A percentile compares a stretch with the other conserved stretches of the same genome.
phyloP scores from a whole-genome alignment of 92 coral and sea anemone species.

The Porites rus region DNA sequence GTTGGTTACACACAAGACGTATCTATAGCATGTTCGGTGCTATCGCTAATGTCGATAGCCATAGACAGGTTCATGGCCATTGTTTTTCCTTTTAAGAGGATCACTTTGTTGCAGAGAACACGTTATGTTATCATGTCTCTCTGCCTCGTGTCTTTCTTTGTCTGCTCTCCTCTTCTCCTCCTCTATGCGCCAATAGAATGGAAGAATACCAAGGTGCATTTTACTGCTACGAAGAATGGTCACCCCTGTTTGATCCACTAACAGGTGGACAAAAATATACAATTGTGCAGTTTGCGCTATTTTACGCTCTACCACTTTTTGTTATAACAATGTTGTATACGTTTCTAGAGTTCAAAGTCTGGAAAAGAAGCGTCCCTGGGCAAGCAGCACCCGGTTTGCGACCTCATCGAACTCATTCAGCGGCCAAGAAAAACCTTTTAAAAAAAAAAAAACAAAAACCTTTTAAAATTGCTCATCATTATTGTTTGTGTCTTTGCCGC shows the following conservation, averaged over 20 bases:
- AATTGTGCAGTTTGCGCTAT: constrained; percentile 16
- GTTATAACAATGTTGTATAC: constrained; percentile 35
- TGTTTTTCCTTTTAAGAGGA: constrained; percentile 65
- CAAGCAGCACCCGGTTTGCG: constrained; percentile 13
- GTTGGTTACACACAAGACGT: constrained; percentile 45
- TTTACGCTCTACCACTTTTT: constrained; percentile 26
- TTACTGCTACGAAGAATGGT: constrained; percentile 71
- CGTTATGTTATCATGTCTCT: constrained; percentile 35
- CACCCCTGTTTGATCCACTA: constrained; percentile 50
- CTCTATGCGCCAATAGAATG: constrained; percentile 69
- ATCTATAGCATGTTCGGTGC: constrained; percentile 73
- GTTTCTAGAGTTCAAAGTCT: constrained; percentile 2
- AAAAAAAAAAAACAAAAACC: no score
- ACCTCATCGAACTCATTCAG: background rate
- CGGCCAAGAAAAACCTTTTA: constrained; percentile 31
- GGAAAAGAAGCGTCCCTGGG: constrained; percentile 34
- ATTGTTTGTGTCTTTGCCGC: constrained; percentile 42
- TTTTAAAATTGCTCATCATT: constrained; percentile 41
- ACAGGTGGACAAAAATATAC: constrained; percentile 61
- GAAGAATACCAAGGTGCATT: constrained; percentile 15
- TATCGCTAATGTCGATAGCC: constrained; percentile 65
- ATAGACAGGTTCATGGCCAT: constrained; percentile 72
- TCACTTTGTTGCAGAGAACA: constrained; percentile 45
- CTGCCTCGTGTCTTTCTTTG: constrained; percentile 62
- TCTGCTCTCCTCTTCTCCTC: constrained; percentile 81